Percentiles rank a stretch among this genome's conserved stretches.
Conservation (phyloP, 2,797 vertebrate genomes). For the Siniperca obscura region DNA sequence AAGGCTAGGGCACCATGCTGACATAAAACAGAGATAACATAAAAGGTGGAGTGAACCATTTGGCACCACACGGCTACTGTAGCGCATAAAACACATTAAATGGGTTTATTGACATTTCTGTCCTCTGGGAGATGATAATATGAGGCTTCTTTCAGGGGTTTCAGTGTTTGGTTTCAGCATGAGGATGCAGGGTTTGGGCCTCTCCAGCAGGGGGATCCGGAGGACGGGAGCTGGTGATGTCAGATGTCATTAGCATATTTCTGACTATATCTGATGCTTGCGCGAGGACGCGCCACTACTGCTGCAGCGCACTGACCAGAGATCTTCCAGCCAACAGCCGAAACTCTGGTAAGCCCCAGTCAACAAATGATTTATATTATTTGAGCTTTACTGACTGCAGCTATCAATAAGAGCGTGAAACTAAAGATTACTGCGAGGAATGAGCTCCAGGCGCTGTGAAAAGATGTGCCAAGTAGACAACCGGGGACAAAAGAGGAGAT, state of each 20-base stretch:
- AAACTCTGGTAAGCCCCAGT: conserved; percentile 71
- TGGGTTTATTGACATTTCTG: background rate
- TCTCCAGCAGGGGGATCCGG: conserved; percentile 57
- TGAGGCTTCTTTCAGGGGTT: background rate
- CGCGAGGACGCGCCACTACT: conserved; percentile 77
- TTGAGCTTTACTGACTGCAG: background rate
- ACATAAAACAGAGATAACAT: accelerated
- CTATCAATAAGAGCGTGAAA: background rate
- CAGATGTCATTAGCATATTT: conserved; percentile 84
- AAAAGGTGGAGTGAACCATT: accelerated
- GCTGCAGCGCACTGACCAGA: conserved; percentile 75
- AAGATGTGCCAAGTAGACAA: background rate
- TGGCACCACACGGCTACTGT: background rate
- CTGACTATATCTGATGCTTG: conserved; percentile 77
- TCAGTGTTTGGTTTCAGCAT: background rate
- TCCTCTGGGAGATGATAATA: accelerated
- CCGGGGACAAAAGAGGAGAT: background rate
- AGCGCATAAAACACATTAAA: background rate
- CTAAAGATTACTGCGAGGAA: background rate
- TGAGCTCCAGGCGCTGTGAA: background rate
- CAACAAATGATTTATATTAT: background rate
- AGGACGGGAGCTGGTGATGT: conserved; percentile 75
- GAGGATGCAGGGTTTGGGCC: background rate
- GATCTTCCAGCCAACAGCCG: conserved; percentile 53
- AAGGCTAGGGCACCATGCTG: accelerated